A percentile compares a stretch with the other conserved stretches of the same genome.
Conservation (phyloP, 2,888 invertebrate species). For the Caenorhabditis macrosperma region DNA sequence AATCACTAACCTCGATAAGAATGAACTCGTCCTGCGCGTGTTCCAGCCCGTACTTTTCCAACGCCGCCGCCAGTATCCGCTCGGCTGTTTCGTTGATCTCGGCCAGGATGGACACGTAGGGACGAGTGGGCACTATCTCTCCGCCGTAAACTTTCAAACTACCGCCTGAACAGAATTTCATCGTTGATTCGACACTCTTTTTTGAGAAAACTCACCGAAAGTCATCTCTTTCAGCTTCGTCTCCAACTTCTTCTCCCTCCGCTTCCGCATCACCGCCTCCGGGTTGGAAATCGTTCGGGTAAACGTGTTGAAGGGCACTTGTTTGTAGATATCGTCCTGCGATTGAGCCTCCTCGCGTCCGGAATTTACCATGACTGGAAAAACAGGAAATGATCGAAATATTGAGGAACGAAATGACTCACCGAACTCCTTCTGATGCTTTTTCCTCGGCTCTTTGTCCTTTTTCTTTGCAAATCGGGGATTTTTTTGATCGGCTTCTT, state of each 20-base stretch:
- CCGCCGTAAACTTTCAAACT: slow-evolving; percentile 91
- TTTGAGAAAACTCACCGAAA: slow-evolving; percentile 54
- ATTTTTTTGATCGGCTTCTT: slow-evolving; percentile 82
- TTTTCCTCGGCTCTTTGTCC: slow-evolving; percentile 92
- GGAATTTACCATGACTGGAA: slow-evolving; percentile 68
- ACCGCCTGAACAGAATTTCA: slow-evolving; percentile 82
- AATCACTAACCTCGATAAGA: slow-evolving; percentile 88
- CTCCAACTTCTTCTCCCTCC: slow-evolving; percentile 96
- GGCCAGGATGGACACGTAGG: slow-evolving; percentile 96
- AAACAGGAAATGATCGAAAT: background rate
- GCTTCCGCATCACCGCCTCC: slow-evolving; percentile 97
- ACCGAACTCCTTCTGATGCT: slow-evolving; percentile 68
- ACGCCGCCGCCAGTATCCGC: slow-evolving; percentile 94
- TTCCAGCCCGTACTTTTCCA: slow-evolving; percentile 95
- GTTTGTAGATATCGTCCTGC: slow-evolving; percentile 79
- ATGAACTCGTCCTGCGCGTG: slow-evolving; percentile 93
- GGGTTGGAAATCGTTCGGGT: slow-evolving; percentile 99
- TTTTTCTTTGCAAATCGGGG: slow-evolving; percentile 91
- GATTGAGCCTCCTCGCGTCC: slow-evolving; percentile 69
- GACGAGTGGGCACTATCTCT: slow-evolving; percentile 91
- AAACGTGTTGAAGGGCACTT: slow-evolving; percentile 94
- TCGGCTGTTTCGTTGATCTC: slow-evolving; percentile 94
- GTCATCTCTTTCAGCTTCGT: slow-evolving; percentile 87
- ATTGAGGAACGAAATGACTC: background rate
- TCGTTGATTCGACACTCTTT: background rate